A percentile compares a stretch with the other conserved stretches of the same genome.
Conservation (phyloP, 2,888 invertebrate genomes). For the Nineta flava region DNA sequence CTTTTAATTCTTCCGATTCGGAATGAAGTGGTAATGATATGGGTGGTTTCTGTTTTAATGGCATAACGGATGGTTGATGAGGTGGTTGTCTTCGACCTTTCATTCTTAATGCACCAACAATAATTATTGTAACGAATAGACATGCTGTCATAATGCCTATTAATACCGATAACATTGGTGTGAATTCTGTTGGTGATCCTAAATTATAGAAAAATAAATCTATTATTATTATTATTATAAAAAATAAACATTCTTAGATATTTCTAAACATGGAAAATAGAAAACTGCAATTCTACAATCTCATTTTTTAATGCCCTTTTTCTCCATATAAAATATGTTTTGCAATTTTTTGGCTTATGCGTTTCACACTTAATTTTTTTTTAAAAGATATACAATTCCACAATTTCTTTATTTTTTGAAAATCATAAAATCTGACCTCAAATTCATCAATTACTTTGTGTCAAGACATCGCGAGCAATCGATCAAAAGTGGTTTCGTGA, state of each 20-base stretch:
- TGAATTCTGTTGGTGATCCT: conserved; percentile 34
- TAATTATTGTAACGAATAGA: conserved; percentile 45
- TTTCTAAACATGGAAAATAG: neutral
- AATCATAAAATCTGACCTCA: too few relatives aligned
- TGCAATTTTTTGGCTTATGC: too few relatives aligned
- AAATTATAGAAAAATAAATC: conserved; percentile 15
- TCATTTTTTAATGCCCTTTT: too few relatives aligned
- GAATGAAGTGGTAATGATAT: conserved; percentile 45
- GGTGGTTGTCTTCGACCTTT: conserved; percentile 33
- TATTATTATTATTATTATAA: neutral
- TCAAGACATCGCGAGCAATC: too few relatives aligned
- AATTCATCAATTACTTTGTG: too few relatives aligned
- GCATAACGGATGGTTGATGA: conserved; percentile 37
- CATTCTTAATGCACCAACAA: conserved; percentile 42
- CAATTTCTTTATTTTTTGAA: too few relatives aligned
- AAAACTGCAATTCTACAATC: too few relatives aligned
- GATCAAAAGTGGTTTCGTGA: too few relatives aligned
- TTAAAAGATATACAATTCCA: too few relatives aligned
- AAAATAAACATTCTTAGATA: neutral
- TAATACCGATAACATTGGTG: conserved; percentile 44
- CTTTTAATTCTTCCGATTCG: conserved; percentile 51
- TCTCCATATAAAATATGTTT: too few relatives aligned
- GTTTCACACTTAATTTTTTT: too few relatives aligned
- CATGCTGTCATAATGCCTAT: conserved; percentile 53
- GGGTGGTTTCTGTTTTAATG: conserved; percentile 45